A percentile compares a stretch with the other conserved stretches of the same genome.
These are phyloP conservation scores for Sternotherus odoratus DNA, from an alignment of 2,797 vertebrate genomes.

Conservation along the genomic window DNA sequence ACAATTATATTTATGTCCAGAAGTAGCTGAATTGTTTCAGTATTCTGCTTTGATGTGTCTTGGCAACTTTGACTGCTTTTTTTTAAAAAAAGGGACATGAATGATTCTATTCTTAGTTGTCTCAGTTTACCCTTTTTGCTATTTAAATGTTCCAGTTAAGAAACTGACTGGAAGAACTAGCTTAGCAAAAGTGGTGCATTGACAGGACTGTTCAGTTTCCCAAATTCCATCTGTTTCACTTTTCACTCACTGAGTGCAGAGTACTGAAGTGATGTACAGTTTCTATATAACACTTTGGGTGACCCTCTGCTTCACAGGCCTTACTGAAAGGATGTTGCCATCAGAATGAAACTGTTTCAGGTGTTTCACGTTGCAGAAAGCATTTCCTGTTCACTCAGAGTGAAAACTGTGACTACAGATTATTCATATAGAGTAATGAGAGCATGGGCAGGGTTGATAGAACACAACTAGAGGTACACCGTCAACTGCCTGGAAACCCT, in stretches of 20 bases:
- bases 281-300: neutral
- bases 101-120: neutral
- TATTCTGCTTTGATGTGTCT: fast-evolving
- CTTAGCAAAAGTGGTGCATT: neutral
- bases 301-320: slow-evolving; percentile 41
- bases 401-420: slow-evolving; percentile 51
- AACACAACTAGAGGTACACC: neutral
- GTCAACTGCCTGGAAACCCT: neutral
- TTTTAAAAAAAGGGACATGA: no score
- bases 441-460: slow-evolving; percentile 38
- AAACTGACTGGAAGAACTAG: fast-evolving
- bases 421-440: slow-evolving; percentile 49
- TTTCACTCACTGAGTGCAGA: neutral
- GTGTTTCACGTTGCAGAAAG: slow-evolving; percentile 57
- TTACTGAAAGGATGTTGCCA: slow-evolving; percentile 23
- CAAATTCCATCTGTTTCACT: neutral
- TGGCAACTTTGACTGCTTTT: neutral
- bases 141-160: fast-evolving
- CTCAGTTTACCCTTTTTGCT: neutral
- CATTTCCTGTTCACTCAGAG: slow-evolving; percentile 54
- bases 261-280: neutral
- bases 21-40: neutral
- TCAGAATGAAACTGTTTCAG: slow-evolving; percentile 47
- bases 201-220: neutral
- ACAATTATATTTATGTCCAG: fast-evolving